Evolutionary conservation across 53 echinoderm and acorn worm genomes (phyloP).

Genomic region (Pentamera pediparva): DNA sequence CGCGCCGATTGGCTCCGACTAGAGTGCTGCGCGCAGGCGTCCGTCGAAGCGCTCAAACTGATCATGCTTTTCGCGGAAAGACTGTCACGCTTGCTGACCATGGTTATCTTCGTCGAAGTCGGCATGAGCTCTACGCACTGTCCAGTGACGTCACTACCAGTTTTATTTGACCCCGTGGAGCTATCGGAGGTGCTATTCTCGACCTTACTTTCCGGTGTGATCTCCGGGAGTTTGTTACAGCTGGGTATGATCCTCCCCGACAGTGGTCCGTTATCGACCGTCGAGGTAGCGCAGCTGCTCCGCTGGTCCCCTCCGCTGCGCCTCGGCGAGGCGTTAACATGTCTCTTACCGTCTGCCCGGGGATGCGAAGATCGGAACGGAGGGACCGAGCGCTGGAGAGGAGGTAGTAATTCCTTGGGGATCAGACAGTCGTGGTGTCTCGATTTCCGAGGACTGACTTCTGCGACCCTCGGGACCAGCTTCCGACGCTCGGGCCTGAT

Average conservation of each 20-base stretch:
- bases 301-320: conserved; percentile 8
- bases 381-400: neutral
- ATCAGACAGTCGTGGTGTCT: neutral
- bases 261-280: neutral
- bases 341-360: neutral
- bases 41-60: no score
- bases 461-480: neutral
- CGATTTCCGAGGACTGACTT: neutral
- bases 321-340: neutral
- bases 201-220: no score
- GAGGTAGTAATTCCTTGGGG: conserved; percentile 18
- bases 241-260: neutral
- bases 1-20: no score
- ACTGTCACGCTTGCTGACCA: no score
- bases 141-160: no score
- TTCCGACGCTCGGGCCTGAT: neutral
- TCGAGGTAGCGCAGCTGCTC: no score
- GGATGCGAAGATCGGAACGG: neutral
- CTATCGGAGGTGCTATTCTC: no score
- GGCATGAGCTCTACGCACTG: no score
- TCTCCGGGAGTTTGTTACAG: neutral
- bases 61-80: no score
- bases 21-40: no score
- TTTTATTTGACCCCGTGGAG: no score
- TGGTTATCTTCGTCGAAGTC: no score